A percentile compares a stretch with the other conserved stretches of the same genome.
These are phyloP conservation scores for Cercopithecus mona DNA, from an alignment of 2,113 vertebrate genomes.

Conservation along the genomic window DNA sequence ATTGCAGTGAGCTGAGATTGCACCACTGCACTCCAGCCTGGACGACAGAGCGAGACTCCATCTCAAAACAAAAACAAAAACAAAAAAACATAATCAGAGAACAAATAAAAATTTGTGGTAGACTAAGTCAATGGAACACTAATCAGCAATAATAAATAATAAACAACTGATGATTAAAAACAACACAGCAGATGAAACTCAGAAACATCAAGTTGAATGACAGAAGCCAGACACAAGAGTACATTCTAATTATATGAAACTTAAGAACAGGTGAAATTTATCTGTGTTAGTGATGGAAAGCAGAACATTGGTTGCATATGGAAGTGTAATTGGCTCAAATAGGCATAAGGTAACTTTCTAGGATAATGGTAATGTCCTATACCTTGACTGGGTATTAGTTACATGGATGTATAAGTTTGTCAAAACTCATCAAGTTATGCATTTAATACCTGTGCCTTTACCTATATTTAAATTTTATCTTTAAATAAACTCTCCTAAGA, in stretches of 20 bases:
- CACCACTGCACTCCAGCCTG: no score
- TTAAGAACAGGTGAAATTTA: neutral
- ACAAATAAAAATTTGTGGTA: neutral
- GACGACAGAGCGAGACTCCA: no score
- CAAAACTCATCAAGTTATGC: neutral
- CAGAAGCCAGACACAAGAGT: neutral
- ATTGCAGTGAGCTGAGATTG: no score
- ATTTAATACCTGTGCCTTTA: neutral
- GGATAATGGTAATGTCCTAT: neutral
- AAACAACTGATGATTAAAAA: neutral
- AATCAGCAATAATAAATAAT: neutral
- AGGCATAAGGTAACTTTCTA: neutral
- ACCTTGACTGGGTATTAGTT: neutral
- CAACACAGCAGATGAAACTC: neutral
- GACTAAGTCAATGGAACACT: neutral
- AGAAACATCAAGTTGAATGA: neutral
- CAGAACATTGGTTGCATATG: neutral
- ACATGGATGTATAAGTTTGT: no score
- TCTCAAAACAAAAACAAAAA: neutral
- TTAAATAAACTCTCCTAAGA: neutral
- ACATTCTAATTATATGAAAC: neutral
- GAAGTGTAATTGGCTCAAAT: neutral
- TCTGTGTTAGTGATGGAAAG: neutral
- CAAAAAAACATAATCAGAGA: neutral
- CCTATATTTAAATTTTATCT: neutral